These are phyloP conservation scores for Abrostola triplasia DNA, from an alignment of 2,888 invertebrate species.

Conservation along the genomic window DNA sequence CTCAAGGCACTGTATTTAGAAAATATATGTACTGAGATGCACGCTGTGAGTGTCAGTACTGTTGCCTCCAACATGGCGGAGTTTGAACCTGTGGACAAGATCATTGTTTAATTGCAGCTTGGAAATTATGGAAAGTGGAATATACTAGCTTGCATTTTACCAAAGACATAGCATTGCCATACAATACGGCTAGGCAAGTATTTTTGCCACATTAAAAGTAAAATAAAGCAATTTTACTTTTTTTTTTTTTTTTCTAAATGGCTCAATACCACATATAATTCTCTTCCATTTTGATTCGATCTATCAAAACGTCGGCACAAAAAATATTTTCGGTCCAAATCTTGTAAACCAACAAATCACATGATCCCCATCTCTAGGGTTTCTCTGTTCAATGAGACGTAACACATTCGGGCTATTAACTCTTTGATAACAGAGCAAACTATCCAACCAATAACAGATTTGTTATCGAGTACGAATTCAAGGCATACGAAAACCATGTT, in stretches of 20 bases:
- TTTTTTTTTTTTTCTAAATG: too few relatives aligned
- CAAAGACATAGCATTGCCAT: too few relatives aligned
- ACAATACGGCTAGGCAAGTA: too few relatives aligned
- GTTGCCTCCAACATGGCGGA: conserved; percentile 56
- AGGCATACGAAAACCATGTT: conserved; percentile 32
- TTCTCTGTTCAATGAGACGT: conserved; percentile 17
- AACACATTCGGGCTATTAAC: conserved; percentile 28
- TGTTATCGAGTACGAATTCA: conserved; percentile 29
- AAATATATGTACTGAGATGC: conserved; percentile 75
- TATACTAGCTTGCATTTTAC: too few relatives aligned
- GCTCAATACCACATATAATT: too few relatives aligned
- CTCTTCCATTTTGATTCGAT: too few relatives aligned
- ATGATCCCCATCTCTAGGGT: conserved; percentile 12
- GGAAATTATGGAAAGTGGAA: not conserved
- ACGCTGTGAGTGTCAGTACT: conserved; percentile 60
- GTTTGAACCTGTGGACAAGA: conserved; percentile 74
- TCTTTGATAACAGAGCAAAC: conserved; percentile 43
- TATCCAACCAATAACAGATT: conserved; percentile 38
- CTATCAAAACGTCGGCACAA: too few relatives aligned
- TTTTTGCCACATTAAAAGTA: too few relatives aligned
- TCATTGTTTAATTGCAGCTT: not conserved
- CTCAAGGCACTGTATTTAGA: conserved; percentile 86
- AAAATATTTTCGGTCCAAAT: not conserved
- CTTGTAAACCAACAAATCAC: conserved; percentile 2
- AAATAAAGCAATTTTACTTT: too few relatives aligned